phyloP scores from a whole-genome alignment of 2,113 vertebrate species.

The Micronycteris hirsuta region DNA sequence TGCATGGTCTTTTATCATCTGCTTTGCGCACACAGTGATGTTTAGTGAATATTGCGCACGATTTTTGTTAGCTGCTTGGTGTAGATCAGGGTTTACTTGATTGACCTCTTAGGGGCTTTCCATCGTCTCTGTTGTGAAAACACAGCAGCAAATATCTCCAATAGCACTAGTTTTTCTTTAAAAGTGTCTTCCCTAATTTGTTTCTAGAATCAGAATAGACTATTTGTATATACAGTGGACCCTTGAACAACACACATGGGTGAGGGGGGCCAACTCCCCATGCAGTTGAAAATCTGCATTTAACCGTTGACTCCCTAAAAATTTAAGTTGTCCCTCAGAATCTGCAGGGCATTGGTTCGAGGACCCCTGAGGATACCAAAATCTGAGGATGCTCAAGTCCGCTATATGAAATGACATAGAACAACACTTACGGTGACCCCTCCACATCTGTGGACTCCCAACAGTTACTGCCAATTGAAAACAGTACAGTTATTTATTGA shows the following conservation, averaged over 20 bases:
- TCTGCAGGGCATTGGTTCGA: neutral
- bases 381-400: neutral
- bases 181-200: neutral
- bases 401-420: neutral
- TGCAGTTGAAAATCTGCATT: neutral
- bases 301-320: neutral
- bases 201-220: neutral
- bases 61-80: neutral
- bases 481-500: neutral
- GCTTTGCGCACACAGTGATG: neutral
- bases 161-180: neutral
- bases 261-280: too few relatives aligned
- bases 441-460: neutral
- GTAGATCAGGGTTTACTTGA: neutral
- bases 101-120: neutral
- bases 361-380: neutral
- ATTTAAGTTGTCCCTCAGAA: neutral
- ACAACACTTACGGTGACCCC: neutral
- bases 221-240: too few relatives aligned
- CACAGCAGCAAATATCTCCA: neutral
- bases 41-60: neutral
- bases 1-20: neutral
- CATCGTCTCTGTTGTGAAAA: neutral
- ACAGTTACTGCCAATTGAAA: neutral
- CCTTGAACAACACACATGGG: neutral